Base-by-base conservation (phyloP, 2,113 vertebrate species). In the Phainopepla nitens region DNA sequence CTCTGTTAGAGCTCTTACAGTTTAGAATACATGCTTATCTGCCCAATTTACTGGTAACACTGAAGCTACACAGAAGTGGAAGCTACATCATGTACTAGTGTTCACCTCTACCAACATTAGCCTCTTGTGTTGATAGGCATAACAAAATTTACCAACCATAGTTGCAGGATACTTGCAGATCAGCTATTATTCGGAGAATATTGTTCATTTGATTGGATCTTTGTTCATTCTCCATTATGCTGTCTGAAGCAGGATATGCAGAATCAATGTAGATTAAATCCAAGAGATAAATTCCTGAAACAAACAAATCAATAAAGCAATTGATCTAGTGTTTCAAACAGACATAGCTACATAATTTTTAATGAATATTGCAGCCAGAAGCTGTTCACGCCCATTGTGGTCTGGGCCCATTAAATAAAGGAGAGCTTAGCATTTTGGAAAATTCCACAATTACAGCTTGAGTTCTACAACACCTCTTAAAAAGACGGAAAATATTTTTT, bases 151-250 rank as follows among this genome's bases (percentile, higher is more conserved):
- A 98, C 98, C 91, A 91, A 99, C 99, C 99, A 20, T 99, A 99
- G 96, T 98, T 99, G 96, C 99, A 99, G 91, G 99, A 99, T 97
- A 99, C 98, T 98, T 99, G 99, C 79, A 99, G 98, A 95, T 99
- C 99, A 6, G 99, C 98, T 91, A 99, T 99, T 94, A 99, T 98
- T 95, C 99, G 98, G 58, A 99, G 98, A 79, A 99, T 98, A 94
- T 99, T 99, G 97, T 99, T 99, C 99, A 99, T 99, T 96, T 99
- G 99, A 96, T 99, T 99, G 94, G 98, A 99, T 95, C 99, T 97
- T 95, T 99, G 99, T 96, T 99, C 98, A 1, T 99, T 99, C 97
- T 99, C 99, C 93, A 99, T 99, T 97, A 99, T 99, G 96, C 99
- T 99, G 97, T 98, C 99, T 36, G 99, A 99, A 29, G 99, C 98